These are phyloP conservation scores for Calliopum simillimum DNA, from an alignment of 2,888 invertebrate genomes.

Conservation along the genomic window DNA sequence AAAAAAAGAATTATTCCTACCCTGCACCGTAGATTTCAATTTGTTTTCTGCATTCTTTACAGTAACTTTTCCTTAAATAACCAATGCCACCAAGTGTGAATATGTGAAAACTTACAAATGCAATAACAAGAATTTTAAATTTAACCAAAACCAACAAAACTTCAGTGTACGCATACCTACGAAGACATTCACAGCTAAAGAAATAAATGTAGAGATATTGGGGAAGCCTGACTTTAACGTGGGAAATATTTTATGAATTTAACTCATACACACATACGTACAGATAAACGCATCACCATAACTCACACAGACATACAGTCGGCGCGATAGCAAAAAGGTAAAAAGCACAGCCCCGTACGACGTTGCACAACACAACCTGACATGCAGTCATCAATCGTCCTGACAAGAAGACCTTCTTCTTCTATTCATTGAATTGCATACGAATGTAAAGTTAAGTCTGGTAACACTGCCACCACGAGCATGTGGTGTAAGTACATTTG, in stretches of 20 bases:
- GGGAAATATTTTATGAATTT: background rate
- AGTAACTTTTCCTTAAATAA: background rate
- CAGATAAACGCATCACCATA: background rate
- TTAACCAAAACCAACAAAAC: background rate
- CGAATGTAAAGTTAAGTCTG: background rate
- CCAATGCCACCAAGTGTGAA: background rate
- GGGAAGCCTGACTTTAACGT: constrained; percentile 1
- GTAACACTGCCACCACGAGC: background rate
- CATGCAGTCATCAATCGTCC: constrained; percentile 51
- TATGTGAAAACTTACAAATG: background rate
- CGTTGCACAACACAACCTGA: constrained; percentile 44
- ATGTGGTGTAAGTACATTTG: background rate
- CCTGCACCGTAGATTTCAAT: no score
- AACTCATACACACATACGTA: background rate
- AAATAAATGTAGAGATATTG: background rate
- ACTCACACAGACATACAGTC: background rate
- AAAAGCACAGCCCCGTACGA: background rate
- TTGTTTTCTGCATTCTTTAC: no score
- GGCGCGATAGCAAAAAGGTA: background rate
- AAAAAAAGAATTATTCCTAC: no score
- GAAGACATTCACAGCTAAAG: background rate
- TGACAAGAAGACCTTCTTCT: constrained; percentile 28
- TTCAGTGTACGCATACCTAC: background rate
- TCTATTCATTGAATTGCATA: constrained; percentile 22
- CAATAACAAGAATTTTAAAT: background rate